phyloP scores from a whole-genome alignment of 2,113 vertebrate genomes.

The Muntiacus muntjak region DNA sequence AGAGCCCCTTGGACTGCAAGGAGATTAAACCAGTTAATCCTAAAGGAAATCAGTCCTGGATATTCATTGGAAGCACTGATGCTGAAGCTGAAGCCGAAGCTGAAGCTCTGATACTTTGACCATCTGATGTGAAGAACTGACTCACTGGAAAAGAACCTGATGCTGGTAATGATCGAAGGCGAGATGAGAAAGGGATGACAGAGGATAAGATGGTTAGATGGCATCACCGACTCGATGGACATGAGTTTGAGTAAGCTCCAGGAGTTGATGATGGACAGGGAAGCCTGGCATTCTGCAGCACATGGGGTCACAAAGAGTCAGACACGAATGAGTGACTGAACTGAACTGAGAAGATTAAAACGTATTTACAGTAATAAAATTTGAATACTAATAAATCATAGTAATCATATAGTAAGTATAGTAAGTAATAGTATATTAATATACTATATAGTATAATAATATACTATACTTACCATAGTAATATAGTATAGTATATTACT shows the following conservation, averaged over 20 bases:
- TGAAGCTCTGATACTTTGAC: neutral
- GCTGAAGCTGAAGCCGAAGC: neutral
- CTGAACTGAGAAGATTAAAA: neutral
- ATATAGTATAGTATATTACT: too few species aligned
- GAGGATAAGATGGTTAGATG: neutral
- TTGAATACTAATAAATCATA: neutral
- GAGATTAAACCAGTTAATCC: neutral
- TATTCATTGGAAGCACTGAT: neutral
- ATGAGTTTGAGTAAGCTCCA: neutral
- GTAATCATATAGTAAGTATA: too few species aligned
- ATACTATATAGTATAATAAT: too few species aligned
- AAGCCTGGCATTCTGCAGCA: neutral
- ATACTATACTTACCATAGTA: too few species aligned
- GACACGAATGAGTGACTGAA: neutral
- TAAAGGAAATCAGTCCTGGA: neutral
- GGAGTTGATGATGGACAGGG: neutral
- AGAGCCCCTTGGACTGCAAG: neutral
- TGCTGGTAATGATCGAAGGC: neutral
- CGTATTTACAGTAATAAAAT: neutral
- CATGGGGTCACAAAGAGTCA: neutral
- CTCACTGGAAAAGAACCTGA: neutral
- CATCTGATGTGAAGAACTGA: neutral
- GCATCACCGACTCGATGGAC: neutral
- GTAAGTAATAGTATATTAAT: too few species aligned
- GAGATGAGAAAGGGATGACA: neutral